Percentiles rank a stretch among this genome's conserved stretches.
Conservation (phyloP, 2,888 invertebrate genomes). For the Drosophila phalerata region DNA sequence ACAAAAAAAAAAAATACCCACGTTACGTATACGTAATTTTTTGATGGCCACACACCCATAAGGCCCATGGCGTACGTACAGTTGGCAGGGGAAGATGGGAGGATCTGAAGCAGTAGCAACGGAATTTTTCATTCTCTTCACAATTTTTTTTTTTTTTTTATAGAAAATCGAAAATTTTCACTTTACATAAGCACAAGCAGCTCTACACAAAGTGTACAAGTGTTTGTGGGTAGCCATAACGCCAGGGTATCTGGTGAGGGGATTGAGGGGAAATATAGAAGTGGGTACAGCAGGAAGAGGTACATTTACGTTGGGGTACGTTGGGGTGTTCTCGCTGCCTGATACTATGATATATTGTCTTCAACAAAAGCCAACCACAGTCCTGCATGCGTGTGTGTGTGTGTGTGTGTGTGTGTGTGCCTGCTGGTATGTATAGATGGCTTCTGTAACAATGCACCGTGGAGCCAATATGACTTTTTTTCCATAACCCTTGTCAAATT, state of each 20-base stretch:
- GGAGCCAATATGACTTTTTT: conserved; percentile 5
- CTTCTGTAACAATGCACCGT: conserved; percentile 49
- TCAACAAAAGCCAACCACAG: conserved; percentile 78
- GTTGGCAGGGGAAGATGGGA: neutral
- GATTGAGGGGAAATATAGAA: neutral
- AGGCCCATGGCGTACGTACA: conserved; percentile 37
- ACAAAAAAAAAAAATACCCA: conserved; percentile 39
- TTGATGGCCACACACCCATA: conserved; percentile 66
- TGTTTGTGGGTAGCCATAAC: conserved; percentile 72
- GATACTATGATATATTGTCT: conserved; percentile 82
- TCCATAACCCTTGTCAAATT: too few relatives aligned
- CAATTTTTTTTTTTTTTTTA: conserved; percentile 56
- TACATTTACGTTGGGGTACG: conserved; percentile 55
- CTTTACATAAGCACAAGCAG: conserved; percentile 70
- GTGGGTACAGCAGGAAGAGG: conserved; percentile 7
- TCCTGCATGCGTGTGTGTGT: conserved; percentile 6
- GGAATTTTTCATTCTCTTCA: conserved; percentile 49
- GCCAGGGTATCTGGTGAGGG: conserved; percentile 19
- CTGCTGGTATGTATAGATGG: conserved; percentile 27
- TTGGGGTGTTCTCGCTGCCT: conserved; percentile 56
- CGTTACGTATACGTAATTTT: conserved; percentile 79
- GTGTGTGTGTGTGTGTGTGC: conserved; percentile 23
- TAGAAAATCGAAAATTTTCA: conserved; percentile 78
- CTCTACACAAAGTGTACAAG: conserved; percentile 63
- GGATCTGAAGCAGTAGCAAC: conserved; percentile 32